Base-by-base conservation (phyloP, 2,888 invertebrate species). In the Noctua comes region DNA sequence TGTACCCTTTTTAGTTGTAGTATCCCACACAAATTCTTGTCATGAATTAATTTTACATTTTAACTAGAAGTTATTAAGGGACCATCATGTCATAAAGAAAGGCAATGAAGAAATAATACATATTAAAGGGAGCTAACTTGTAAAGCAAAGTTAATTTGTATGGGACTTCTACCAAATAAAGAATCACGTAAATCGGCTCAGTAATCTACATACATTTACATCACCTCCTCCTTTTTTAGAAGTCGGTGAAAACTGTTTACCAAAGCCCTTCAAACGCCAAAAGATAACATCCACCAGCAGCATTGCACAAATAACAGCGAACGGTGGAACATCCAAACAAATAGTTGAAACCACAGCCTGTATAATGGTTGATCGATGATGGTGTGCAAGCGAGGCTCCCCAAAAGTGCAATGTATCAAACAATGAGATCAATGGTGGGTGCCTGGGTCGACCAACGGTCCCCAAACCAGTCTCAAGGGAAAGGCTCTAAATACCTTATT, bases 361-460 rank as follows among this genome's bases (percentile, higher is more conserved):
- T 94, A 93, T 84, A 82, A 16, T 75, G 74, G 80, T 83, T 88
- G 88, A 92, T 92, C 89, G 90, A 92, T 92, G 91, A 93, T 91
- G 88, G 86, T 90, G 89, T 87, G 87, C 89, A 89, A 87, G 86
- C 89, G 89, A 93, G 92, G 92, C 90, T 93, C 91, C 92, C 93
- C 91, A 94, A 96, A 96, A 94, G 91, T 95, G 95, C 96, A 96
- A 91, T 93, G 94, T 93, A 92, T 95, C 93, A 93, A 93, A 94
- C 95, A 95, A 94, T 93, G 94, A 93, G 93, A 95, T 91, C 94
- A 92, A 89, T 89, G 87, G 89, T 92, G 89, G 91, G 91, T 90
- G 91, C 90, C 51, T n/a, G 81, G 95, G 96, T 95, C 96, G 89
- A 92, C 77, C 95, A 96, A 96, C 96, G 96, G 96, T 95, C 87